A percentile compares a stretch with the other conserved stretches of the same genome.
Evolutionary conservation across 2,797 vertebrate genomes (phyloP).

Genomic region (Ambastaia sidthimunki): DNA sequence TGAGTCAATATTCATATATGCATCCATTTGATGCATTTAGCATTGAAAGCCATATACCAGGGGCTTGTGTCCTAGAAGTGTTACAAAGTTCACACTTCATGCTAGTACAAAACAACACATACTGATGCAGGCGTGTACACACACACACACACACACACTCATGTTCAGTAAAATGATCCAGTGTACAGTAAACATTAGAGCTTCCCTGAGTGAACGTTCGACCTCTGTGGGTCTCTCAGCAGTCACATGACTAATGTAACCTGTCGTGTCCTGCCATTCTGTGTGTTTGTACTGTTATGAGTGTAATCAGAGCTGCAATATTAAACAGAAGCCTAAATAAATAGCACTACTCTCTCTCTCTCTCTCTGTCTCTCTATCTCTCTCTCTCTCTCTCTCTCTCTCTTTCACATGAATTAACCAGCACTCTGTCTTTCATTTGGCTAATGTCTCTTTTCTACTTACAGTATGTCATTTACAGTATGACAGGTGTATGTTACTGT

Average conservation of each 20-base stretch:
- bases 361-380: constrained; percentile 4
- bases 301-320: constrained; percentile 44
- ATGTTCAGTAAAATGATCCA: not conserved
- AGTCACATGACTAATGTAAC: constrained; percentile 28
- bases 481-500: no score
- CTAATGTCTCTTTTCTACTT: no score
- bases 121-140: no score
- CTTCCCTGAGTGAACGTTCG: not conserved
- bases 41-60: no score
- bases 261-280: not conserved
- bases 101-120: not conserved
- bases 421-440: no score
- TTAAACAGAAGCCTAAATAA: constrained; percentile 43
- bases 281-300: not conserved
- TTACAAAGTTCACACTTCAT: not conserved
- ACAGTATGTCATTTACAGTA: no score
- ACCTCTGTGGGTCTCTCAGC: constrained; percentile 6
- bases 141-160: not conserved
- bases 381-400: constrained; percentile 1
- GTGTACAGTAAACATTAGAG: constrained; percentile 15
- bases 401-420: constrained; percentile 15
- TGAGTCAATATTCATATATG: not conserved
- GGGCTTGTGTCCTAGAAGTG: not conserved
- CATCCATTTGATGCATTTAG: not conserved
- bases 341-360: not conserved